These are phyloP conservation scores for Dynastes grantii DNA, from an alignment of 2,888 invertebrate genomes.

Conservation along the genomic window DNA sequence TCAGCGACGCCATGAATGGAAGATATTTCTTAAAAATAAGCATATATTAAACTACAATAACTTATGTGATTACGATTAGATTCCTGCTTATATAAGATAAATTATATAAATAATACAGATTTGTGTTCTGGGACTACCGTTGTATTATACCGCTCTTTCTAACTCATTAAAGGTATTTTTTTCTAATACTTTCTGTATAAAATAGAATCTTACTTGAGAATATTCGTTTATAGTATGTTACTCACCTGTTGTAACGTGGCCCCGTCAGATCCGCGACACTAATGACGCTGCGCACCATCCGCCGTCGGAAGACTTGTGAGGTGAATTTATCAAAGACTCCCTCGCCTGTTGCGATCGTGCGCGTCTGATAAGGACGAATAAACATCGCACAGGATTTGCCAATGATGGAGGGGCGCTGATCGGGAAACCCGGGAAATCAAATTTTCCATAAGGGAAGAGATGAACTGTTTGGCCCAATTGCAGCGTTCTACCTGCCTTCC, in stretches of 20 bases:
- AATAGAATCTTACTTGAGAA: too few relatives aligned
- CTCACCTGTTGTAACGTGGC: constrained; percentile 52
- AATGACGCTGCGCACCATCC: constrained; percentile 56
- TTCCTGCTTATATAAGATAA: too few relatives aligned
- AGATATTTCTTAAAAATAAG: too few relatives aligned
- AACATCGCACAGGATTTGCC: constrained; percentile 43
- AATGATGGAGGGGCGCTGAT: constrained; percentile 51
- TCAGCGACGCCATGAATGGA: too few relatives aligned
- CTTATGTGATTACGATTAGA: too few relatives aligned
- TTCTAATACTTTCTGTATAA: too few relatives aligned
- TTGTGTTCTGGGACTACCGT: too few relatives aligned
- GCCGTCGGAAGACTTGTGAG: constrained; percentile 52
- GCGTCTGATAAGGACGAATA: constrained; percentile 54
- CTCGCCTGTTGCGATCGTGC: constrained; percentile 49
- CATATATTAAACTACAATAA: too few relatives aligned
- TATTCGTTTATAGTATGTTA: neutral
- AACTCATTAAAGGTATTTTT: too few relatives aligned
- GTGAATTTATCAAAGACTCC: constrained; percentile 53
- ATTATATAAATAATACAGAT: too few relatives aligned
- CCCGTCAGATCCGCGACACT: constrained; percentile 56
- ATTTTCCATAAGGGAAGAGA: constrained; percentile 59
- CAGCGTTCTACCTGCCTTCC: neutral
- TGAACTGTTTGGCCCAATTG: constrained; percentile 30
- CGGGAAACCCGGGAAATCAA: constrained; percentile 62
- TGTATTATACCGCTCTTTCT: too few relatives aligned